These are phyloP conservation scores for Drosophila ochracea DNA, from an alignment of 2,888 invertebrate genomes.

Conservation along the genomic window DNA sequence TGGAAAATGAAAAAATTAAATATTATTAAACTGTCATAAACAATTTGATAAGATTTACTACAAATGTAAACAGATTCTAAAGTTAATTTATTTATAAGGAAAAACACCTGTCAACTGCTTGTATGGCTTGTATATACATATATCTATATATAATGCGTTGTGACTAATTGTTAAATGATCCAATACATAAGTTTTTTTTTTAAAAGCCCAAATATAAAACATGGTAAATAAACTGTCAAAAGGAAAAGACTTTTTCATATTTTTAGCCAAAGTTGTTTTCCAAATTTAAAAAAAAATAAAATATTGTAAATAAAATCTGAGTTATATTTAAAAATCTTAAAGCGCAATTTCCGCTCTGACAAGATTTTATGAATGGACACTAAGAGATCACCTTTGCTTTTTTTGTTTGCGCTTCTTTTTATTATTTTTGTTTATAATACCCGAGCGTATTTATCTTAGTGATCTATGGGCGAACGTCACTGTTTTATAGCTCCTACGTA, in stretches of 20 bases:
- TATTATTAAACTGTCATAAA: background rate
- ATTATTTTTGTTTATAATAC: slow-evolving; percentile 11
- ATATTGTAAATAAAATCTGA: slow-evolving; percentile 33
- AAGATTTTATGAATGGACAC: slow-evolving; percentile 71
- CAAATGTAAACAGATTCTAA: background rate
- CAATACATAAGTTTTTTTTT: slow-evolving; percentile 25
- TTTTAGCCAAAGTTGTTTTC: slow-evolving; percentile 14
- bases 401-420: background rate
- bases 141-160: background rate
- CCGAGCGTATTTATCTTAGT: slow-evolving; percentile 35
- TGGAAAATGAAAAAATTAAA: rapidly evolving
- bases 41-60: background rate
- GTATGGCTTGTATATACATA: too few relatives aligned
- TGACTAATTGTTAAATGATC: slow-evolving; percentile 22
- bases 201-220: slow-evolving; percentile 12
- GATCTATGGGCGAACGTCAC: slow-evolving; percentile 61
- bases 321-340: slow-evolving; percentile 33
- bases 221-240: slow-evolving; percentile 45
- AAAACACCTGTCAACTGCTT: background rate
- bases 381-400: slow-evolving; percentile 25
- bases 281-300: slow-evolving; percentile 34
- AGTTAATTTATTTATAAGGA: background rate
- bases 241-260: slow-evolving; percentile 11
- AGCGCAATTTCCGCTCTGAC: slow-evolving; percentile 25
- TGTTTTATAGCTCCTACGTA: slow-evolving; percentile 56